phyloP scores from a whole-genome alignment of 1,140 invertebrate species.

The Trissolcus basalis region DNA sequence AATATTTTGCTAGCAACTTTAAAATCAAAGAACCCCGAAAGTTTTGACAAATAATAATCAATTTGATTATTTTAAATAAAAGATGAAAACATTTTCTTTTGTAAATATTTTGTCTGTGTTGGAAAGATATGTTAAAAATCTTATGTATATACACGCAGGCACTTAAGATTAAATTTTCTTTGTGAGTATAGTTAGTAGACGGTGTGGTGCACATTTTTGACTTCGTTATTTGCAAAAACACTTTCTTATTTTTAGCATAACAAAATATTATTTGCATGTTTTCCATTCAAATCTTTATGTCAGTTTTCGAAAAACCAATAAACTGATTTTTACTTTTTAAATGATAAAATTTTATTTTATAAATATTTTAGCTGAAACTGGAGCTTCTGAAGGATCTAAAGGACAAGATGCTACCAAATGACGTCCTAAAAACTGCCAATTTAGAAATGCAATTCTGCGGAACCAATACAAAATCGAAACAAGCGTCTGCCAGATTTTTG shows the following conservation, averaged over 20 bases:
- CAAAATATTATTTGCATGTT: too few species aligned
- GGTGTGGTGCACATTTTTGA: constrained; percentile 36
- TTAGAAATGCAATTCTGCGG: constrained; percentile 81
- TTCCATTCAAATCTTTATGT: too few species aligned
- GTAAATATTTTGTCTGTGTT: constrained; percentile 11
- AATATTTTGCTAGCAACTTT: background rate
- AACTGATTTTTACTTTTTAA: too few species aligned
- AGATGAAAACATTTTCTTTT: background rate
- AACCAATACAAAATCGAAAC: constrained; percentile 68
- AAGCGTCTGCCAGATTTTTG: constrained; percentile 78
- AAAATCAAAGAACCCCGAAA: background rate
- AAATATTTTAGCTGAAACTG: constrained; percentile 78
- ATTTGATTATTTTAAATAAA: background rate
- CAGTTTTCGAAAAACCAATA: too few species aligned
- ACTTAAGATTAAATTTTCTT: constrained; percentile 44
- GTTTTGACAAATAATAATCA: background rate
- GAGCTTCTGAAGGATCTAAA: constrained; percentile 79
- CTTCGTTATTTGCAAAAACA: too few species aligned
- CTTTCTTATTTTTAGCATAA: constrained; percentile 7
- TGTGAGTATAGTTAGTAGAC: constrained; percentile 26
- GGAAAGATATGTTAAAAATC: constrained; percentile 35
- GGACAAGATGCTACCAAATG: constrained; percentile 74
- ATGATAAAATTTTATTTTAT: background rate
- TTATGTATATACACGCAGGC: constrained; percentile 50
- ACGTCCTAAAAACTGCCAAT: constrained; percentile 77